Base-by-base conservation (phyloP, 2,888 invertebrate species). In the Agriopis marginaria region DNA sequence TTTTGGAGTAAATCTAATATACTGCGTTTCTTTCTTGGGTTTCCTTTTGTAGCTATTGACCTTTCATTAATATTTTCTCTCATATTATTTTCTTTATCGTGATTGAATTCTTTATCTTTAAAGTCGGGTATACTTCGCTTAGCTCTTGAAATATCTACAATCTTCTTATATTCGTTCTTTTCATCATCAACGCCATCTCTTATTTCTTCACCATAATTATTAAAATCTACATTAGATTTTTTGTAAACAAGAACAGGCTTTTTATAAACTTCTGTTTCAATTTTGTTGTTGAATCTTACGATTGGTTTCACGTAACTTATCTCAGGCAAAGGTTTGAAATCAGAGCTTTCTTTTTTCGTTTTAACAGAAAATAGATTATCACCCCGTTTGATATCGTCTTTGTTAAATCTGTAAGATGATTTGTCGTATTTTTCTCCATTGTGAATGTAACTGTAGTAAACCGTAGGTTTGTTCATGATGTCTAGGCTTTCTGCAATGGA, bases 1-100 rank as follows among this genome's bases (percentile, higher is more conserved):
- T 84, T 89, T 78, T 91, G 90, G 0, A 93, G 62, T 0, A 85
- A 71, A 39, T 92, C 92, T 0, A 92, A 79, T 0, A 93, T 83
- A 3, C 92, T 84, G 72, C 93, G 80, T 74, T 84, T 90, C 44
- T 78, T 81, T 70, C 92, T 84, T 1, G 85, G 83, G 76, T 86
- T 90, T 0, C 71, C 66, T 71, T 74, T 75, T 14, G 45, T 64
- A 11, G 64, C 68, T 17, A 2, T 59, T 42, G 4, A n/a, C 45
- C 44, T 53, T 10, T 53, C 14, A 47, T 8, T 40, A 55, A 40
- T 32, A 10, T 55, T n/a, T 14, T 14, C 14, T 40, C 9, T 10
- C 4, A 0, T 40, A 40, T 23, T 23, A 1, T 39, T 12, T 3
- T 9, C 10, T 11, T 12, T 11, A 5, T 49, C 45, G 1, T 11